These are phyloP conservation scores for Halcyon chelicuti DNA, from an alignment of 2,797 vertebrate genomes.

Conservation along the genomic window DNA sequence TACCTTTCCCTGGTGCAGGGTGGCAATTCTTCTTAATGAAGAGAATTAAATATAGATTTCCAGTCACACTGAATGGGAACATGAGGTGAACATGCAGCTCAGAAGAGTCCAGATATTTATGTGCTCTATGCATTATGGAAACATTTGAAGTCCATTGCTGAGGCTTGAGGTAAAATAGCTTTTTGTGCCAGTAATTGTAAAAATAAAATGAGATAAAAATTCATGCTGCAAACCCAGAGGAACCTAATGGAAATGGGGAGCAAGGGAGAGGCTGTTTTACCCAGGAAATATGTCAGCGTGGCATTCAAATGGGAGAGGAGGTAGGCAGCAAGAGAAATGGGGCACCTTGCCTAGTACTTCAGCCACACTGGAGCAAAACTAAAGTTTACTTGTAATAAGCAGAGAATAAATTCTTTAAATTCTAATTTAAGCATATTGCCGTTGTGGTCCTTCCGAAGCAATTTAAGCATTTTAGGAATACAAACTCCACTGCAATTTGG, in stretches of 20 bases:
- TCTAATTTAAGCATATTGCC: neutral
- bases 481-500: neutral
- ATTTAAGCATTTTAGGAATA: neutral
- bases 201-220: neutral
- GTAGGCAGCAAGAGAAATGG: neutral
- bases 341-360: neutral
- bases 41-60: neutral
- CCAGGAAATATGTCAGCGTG: neutral
- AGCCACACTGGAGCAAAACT: neutral
- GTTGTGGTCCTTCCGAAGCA: neutral
- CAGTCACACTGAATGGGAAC: neutral
- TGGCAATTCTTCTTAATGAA: neutral
- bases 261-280: neutral
- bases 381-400: neutral
- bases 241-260: neutral
- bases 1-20: neutral
- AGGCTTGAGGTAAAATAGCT: neutral
- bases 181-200: neutral
- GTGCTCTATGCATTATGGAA: accelerated
- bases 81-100: neutral
- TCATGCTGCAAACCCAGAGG: neutral
- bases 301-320: neutral
- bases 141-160: neutral
- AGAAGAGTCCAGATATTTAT: neutral
- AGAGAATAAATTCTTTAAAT: neutral